Conservation (phyloP, 2,888 invertebrate species). For the Creontiades dilutus region DNA sequence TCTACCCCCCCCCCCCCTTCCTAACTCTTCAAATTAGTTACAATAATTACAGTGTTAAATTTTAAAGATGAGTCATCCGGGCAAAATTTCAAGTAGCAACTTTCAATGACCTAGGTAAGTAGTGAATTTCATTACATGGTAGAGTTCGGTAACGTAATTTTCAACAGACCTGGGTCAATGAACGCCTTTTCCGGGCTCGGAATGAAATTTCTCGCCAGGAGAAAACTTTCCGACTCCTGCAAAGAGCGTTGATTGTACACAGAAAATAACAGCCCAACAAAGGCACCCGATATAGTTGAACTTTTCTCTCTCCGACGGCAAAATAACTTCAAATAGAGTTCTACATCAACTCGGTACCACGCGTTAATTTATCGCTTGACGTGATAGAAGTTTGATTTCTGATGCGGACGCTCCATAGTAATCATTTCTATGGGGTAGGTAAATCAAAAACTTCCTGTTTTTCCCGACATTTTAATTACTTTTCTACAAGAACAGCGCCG, state of each 20-base stretch:
- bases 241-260: slow-evolving; percentile 29
- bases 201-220: not conserved
- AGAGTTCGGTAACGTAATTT: not conserved
- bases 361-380: slow-evolving; percentile 57
- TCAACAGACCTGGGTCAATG: not conserved
- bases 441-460: slow-evolving; percentile 63
- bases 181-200: not conserved
- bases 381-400: slow-evolving; percentile 68
- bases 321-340: slow-evolving; percentile 16
- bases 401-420: slow-evolving; percentile 49
- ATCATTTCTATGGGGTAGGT: slow-evolving; percentile 50
- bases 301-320: not conserved
- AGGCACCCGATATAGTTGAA: slow-evolving; percentile 4
- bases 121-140: no score
- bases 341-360: slow-evolving; percentile 30
- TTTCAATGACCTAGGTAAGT: not conserved
- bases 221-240: not conserved
- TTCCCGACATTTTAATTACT: slow-evolving; percentile 70
- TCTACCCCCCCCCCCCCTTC: no score
- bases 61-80: no score
- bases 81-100: not conserved
- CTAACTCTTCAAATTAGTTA: no score
- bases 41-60: no score
- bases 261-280: not conserved
- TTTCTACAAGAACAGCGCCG: slow-evolving; percentile 65